These are phyloP conservation scores for Lagopus leucura DNA, from an alignment of 2,113 vertebrate genomes.

Conservation along the genomic window DNA sequence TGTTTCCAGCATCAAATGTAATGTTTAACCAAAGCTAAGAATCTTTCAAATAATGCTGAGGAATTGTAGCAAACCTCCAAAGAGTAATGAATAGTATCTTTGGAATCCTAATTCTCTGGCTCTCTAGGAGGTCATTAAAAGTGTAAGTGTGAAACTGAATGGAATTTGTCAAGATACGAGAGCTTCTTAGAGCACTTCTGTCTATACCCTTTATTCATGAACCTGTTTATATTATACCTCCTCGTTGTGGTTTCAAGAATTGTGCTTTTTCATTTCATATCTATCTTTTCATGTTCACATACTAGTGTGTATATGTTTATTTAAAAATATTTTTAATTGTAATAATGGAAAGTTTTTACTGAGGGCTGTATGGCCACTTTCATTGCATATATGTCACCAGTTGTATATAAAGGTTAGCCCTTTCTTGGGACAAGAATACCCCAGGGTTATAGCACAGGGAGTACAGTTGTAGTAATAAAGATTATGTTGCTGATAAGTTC, in stretches of 20 bases:
- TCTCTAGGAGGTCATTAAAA: conserved; percentile 10
- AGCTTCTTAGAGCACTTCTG: background rate
- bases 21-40: conserved; percentile 53
- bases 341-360: conserved; percentile 24
- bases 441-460: conserved; percentile 45
- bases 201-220: background rate
- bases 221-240: background rate
- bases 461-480: conserved; percentile 77
- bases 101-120: conserved; percentile 26
- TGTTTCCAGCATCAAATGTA: conserved; percentile 7
- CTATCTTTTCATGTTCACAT: background rate
- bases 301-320: background rate
- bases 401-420: conserved; percentile 52
- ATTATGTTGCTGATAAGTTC: conserved; percentile 78
- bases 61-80: background rate
- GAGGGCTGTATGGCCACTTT: conserved; percentile 25
- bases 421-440: conserved; percentile 63
- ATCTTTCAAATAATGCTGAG: conserved; percentile 12
- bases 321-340: conserved; percentile 47
- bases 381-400: background rate
- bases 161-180: background rate
- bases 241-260: conserved; percentile 19
- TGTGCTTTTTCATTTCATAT: background rate
- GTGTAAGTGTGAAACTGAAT: conserved; percentile 1
- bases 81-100: background rate